Conservation (phyloP, 2,113 vertebrate species). For the Oncorhynchus tshawytscha region DNA sequence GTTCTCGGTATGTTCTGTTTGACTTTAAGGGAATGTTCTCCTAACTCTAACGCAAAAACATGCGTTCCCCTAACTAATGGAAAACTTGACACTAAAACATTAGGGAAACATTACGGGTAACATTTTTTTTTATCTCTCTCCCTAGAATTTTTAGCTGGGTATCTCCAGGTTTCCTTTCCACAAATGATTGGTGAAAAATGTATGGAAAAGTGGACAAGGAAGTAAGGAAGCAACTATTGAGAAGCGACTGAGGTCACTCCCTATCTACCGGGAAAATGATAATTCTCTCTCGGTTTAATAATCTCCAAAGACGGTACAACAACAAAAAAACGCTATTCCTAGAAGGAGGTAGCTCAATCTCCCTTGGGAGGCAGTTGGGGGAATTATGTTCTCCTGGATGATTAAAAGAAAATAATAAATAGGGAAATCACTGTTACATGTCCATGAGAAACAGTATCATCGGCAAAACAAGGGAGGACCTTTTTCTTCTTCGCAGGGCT, state of each 20-base stretch:
- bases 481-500: background rate
- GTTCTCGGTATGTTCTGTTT: no score
- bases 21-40: no score
- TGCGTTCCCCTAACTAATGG: no score
- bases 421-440: background rate
- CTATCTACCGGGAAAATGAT: background rate
- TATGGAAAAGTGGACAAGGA: background rate
- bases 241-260: background rate
- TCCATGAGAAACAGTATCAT: background rate
- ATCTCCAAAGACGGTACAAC: background rate
- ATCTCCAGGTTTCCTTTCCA: no score
- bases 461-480: background rate
- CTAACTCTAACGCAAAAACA: no score
- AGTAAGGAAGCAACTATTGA: background rate
- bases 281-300: background rate
- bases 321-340: background rate
- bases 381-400: background rate
- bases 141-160: no score
- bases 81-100: no score
- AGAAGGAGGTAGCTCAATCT: background rate
- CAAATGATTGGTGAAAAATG: background rate
- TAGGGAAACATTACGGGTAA: no score
- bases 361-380: background rate
- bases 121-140: no score
- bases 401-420: constrained; percentile 2